Percentiles rank a stretch among this genome's conserved stretches.
Evolutionary conservation across 2,888 invertebrate species (phyloP).

Genomic region (Zaprionus bogoriensis): DNA sequence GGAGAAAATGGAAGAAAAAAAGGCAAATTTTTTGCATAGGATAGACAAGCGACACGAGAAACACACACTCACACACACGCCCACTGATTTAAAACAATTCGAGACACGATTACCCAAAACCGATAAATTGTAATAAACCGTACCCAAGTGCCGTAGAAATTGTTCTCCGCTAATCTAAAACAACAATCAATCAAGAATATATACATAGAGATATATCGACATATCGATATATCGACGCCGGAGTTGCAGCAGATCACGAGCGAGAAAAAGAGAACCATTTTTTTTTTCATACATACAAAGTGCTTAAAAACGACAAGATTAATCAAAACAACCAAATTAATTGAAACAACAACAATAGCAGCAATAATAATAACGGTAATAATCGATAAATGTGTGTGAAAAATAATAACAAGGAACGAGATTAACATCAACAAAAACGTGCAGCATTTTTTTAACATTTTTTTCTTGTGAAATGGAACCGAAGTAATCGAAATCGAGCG

Average conservation of each 20-base stretch:
- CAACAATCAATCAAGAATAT: conserved; percentile 26
- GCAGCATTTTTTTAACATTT: conserved; percentile 41
- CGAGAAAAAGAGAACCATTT: background rate
- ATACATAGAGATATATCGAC: background rate
- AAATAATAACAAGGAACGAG: conserved; percentile 5
- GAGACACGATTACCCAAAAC: conserved; percentile 11
- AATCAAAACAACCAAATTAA: background rate
- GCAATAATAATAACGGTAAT: background rate
- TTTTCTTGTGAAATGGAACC: conserved; percentile 35
- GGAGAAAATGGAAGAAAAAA: background rate
- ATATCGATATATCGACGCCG: background rate
- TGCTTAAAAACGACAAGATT: conserved; percentile 7
- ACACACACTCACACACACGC: conserved; percentile 23
- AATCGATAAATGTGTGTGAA: conserved; percentile 6
- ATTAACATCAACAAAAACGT: conserved; percentile 11
- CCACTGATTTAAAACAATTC: background rate
- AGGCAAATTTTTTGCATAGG: conserved; percentile 12
- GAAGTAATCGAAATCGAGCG: conserved; percentile 27
- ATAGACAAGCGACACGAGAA: conserved; percentile 11
- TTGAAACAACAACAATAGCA: background rate
- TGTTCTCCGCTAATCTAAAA: conserved; percentile 15
- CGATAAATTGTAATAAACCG: conserved; percentile 9
- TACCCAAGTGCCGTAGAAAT: conserved; percentile 38
- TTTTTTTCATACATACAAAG: background rate
- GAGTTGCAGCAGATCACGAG: background rate